phyloP scores from a whole-genome alignment of 2,113 vertebrate species.

The Piprites chloris region DNA sequence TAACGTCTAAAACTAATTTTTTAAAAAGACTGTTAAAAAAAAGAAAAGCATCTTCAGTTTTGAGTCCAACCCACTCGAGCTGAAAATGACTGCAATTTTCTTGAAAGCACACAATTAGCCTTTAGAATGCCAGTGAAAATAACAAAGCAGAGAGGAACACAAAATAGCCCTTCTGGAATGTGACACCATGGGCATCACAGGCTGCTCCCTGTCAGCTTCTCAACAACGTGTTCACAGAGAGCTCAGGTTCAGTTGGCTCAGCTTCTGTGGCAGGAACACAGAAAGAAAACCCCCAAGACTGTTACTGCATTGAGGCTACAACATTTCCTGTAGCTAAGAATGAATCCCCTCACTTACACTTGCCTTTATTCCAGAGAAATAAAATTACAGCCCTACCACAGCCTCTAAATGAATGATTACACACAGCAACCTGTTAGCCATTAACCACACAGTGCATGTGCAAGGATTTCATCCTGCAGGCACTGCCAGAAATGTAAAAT shows the following conservation, averaged over 20 bases:
- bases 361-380: not conserved
- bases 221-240: not conserved
- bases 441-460: not conserved
- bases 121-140: not conserved
- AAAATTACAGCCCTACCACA: not conserved
- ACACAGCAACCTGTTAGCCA: not conserved
- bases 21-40: not conserved
- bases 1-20: not conserved
- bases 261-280: not conserved
- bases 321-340: not conserved
- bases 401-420: not conserved
- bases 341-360: not conserved
- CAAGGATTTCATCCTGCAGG: not conserved
- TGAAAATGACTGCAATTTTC: not conserved
- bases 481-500: not conserved
- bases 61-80: not conserved
- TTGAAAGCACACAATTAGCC: not conserved
- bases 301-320: not conserved
- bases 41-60: not conserved
- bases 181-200: not conserved
- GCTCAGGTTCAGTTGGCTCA: not conserved
- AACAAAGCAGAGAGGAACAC: not conserved
- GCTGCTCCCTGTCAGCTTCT: not conserved
- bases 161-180: not conserved
- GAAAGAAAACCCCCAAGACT: not conserved